These are phyloP conservation scores for Acinonyx jubatus DNA, from an alignment of 2,113 vertebrate genomes.

Conservation along the genomic window DNA sequence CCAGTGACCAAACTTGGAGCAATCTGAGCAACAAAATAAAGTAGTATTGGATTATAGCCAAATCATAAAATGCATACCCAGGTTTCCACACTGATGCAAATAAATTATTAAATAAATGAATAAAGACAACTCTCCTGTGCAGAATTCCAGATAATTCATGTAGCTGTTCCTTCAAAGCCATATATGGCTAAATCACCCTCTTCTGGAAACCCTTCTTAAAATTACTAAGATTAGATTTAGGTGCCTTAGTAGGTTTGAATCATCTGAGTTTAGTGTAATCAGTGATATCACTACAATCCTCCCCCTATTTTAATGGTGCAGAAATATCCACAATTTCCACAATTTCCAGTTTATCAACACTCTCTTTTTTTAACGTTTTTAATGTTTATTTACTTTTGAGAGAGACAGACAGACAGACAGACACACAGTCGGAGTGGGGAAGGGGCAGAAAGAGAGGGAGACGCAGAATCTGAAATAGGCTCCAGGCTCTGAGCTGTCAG, in stretches of 20 bases:
- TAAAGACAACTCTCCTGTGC: neutral
- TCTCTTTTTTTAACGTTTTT: neutral
- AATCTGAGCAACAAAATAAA: neutral
- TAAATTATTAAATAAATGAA: neutral
- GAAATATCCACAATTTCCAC: neutral
- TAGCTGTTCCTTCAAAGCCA: neutral
- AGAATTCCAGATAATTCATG: neutral
- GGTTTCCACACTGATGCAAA: neutral
- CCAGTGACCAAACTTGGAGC: neutral
- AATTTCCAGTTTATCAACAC: neutral
- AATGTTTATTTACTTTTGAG: too few relatives aligned
- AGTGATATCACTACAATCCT: fast-evolving
- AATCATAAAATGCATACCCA: neutral
- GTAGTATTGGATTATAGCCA: neutral
- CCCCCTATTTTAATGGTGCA: neutral
- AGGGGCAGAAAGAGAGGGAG: too few relatives aligned
- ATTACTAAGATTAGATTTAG: neutral
- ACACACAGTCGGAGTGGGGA: too few relatives aligned
- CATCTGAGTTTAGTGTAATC: neutral
- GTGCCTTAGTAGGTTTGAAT: neutral
- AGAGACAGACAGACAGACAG: too few relatives aligned
- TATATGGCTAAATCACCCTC: neutral
- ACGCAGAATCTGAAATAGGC: too few relatives aligned
- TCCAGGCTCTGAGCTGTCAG: too few relatives aligned
- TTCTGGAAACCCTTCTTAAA: neutral